Conservation (phyloP, 2,797 vertebrate species). For the Rhodeus uyekii region DNA sequence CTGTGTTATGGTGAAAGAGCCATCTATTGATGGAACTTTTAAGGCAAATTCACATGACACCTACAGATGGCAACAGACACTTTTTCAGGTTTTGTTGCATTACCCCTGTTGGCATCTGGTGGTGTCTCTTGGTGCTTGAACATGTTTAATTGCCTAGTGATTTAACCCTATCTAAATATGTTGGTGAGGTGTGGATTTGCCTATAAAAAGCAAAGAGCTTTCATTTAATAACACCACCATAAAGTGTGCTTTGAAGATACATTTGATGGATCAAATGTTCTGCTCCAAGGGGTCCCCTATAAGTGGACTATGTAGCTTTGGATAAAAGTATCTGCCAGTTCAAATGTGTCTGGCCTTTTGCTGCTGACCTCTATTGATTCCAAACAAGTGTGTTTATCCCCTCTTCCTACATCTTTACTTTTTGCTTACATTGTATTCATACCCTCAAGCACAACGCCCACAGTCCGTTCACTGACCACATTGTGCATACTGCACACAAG, state of each 20-base stretch:
- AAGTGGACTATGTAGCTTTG: neutral
- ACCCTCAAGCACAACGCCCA: neutral
- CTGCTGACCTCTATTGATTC: neutral
- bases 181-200: neutral
- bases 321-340: slow-evolving; percentile 20
- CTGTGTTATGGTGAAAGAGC: neutral
- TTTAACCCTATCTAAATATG: neutral
- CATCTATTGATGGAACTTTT: neutral
- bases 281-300: neutral
- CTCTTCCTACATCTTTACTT: neutral
- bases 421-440: neutral
- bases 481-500: neutral
- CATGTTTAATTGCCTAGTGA: neutral
- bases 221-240: neutral
- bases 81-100: neutral
- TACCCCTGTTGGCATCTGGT: neutral
- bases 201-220: neutral
- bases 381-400: neutral
- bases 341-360: neutral
- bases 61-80: neutral
- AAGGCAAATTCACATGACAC: neutral
- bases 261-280: slow-evolving; percentile 4
- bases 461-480: neutral
- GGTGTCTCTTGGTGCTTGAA: neutral
- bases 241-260: neutral